Base-by-base conservation (phyloP, 2,797 vertebrate genomes). In the Setipinna tenuifilis region DNA sequence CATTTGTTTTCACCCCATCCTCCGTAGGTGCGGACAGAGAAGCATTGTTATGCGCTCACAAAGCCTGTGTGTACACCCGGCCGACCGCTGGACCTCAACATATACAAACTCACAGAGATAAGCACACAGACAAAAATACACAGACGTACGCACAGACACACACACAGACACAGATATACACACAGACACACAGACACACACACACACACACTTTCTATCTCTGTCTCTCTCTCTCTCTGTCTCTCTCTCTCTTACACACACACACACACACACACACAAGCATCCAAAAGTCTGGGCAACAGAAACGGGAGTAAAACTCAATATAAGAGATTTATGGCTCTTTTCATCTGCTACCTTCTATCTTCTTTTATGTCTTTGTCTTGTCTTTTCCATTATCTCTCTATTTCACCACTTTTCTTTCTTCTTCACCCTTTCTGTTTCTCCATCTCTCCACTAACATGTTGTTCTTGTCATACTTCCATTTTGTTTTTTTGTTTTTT, bases 1-100 rank as follows among this genome's bases (percentile, higher is more conserved):
- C 71, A 44, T 21, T 78, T 41, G 35, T 44, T 62, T 68, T 28
- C 35, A 78, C 71, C 71, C 71, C 71, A 44, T 71, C 65, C 65
- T 65, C 28, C 21, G 35, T 78, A 78, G 71, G 71, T 41, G 31
- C 16, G 41, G 31, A 78, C 31, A 78, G 71, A 78, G 16, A 75
- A 31, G 17, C 71, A 44, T 44, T 78, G 71, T 44, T 17, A 75
- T 35, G 68, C 68, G 31, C 68, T 35, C 62, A 68, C 62, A 68
- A 54, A 54, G 50, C 14, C 50, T 9, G 14, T 54, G 50, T 54
- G 50, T 54, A 14, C 50, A 14, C 50, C 50, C 50, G 50, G 0
- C 50, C 50, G 3, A 23, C 65, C 14, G 41, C 71, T 78, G 71
- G 71, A 78, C 6, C 31, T 41, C 71, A 75, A 35, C 68, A 78